These are phyloP conservation scores for Lysiphlebus fabarum DNA, from an alignment of 1,140 invertebrate species.

Conservation along the genomic window DNA sequence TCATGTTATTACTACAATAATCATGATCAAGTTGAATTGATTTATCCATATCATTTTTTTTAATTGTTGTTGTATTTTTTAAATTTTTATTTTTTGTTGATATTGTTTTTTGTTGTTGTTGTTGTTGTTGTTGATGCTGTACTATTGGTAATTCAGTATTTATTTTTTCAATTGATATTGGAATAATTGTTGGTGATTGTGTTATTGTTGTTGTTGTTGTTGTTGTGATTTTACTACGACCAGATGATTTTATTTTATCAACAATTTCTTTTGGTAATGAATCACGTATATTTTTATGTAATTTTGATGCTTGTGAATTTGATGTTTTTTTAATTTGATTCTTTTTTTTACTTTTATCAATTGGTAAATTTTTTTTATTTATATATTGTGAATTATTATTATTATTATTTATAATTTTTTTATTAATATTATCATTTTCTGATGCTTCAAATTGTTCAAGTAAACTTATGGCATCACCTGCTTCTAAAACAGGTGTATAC, in stretches of 20 bases:
- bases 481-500: slow-evolving; percentile 50
- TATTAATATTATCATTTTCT: slow-evolving; percentile 34
- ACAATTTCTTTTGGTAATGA: slow-evolving; percentile 52
- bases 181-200: slow-evolving; percentile 54
- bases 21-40: slow-evolving; percentile 56
- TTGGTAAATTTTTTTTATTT: background rate
- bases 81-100: slow-evolving; percentile 47
- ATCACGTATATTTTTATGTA: slow-evolving; percentile 47
- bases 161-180: slow-evolving; percentile 43
- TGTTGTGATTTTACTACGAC: slow-evolving; percentile 51
- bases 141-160: slow-evolving; percentile 32
- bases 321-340: slow-evolving; percentile 29
- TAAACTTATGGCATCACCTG: slow-evolving; percentile 55
- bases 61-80: slow-evolving; percentile 25
- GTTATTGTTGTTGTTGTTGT: too few relatives aligned
- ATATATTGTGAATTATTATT: background rate
- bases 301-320: slow-evolving; percentile 28
- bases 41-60: slow-evolving; percentile 27
- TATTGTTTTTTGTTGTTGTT: slow-evolving; percentile 35
- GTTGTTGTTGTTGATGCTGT: slow-evolving; percentile 43
- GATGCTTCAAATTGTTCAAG: slow-evolving; percentile 60
- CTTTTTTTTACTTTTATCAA: slow-evolving; percentile 21
- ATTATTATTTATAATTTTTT: slow-evolving; percentile 1
- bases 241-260: slow-evolving; percentile 54
- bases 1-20: slow-evolving; percentile 48